These are phyloP conservation scores for Hypomesus transpacificus DNA, from an alignment of 2,113 vertebrate genomes.

Conservation along the genomic window DNA sequence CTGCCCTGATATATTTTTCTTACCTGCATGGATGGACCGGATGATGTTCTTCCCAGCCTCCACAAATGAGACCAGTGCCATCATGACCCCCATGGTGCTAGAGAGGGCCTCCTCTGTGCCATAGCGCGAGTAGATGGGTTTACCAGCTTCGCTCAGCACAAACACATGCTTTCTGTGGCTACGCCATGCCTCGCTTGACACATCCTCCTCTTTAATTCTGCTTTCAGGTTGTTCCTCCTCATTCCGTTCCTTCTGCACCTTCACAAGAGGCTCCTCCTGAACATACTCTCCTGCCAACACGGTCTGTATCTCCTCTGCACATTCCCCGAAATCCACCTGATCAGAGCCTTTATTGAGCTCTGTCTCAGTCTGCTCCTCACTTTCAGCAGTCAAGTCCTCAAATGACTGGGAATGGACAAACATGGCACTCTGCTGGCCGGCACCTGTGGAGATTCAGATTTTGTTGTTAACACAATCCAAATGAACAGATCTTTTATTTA, in stretches of 20 bases:
- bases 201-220: constrained; percentile 79
- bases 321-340: constrained; percentile 73
- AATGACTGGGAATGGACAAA: constrained; percentile 90
- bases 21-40: constrained; percentile 94
- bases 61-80: constrained; percentile 92
- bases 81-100: constrained; percentile 97
- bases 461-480: neutral
- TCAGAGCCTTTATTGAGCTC: constrained; percentile 53
- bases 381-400: constrained; percentile 82
- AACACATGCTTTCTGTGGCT: constrained; percentile 92
- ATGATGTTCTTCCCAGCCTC: constrained; percentile 92
- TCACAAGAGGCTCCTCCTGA: constrained; percentile 75
- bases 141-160: constrained; percentile 93
- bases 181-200: constrained; percentile 84
- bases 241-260: constrained; percentile 65
- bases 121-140: constrained; percentile 94
- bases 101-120: constrained; percentile 95
- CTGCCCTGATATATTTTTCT: constrained; percentile 12
- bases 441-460: constrained; percentile 71
- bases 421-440: constrained; percentile 87
- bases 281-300: constrained; percentile 36
- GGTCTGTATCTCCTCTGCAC: constrained; percentile 48
- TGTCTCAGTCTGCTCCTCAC: constrained; percentile 61
- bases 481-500: too few relatives aligned
- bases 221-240: constrained; percentile 27